A percentile compares a stretch with the other conserved stretches of the same genome.
Evolutionary conservation across 2,797 vertebrate species (phyloP).

Genomic region (Xerus rutilus): DNA sequence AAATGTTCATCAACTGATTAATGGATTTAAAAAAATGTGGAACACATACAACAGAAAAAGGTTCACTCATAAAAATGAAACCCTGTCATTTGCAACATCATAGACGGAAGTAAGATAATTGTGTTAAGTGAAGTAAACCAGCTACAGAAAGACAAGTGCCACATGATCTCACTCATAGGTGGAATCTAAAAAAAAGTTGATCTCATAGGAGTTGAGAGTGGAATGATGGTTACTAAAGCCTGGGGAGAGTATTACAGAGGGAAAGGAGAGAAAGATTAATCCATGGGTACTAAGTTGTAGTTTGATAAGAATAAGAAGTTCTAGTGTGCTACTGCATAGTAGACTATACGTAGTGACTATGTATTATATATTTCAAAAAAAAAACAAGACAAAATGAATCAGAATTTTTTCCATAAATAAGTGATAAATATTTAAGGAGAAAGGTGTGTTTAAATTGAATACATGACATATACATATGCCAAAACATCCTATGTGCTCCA

Average conservation of each 20-base stretch:
- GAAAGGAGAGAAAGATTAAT: too few relatives aligned
- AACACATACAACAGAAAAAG: neutral
- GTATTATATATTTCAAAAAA: neutral
- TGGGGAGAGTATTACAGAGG: too few relatives aligned
- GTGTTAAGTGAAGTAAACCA: too few relatives aligned
- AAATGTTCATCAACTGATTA: neutral
- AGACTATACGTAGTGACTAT: neutral
- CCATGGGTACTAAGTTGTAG: too few relatives aligned
- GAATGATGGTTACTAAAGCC: neutral
- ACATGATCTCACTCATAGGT: neutral
- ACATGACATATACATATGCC: neutral
- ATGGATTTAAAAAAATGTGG: neutral
- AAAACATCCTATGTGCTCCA: neutral
- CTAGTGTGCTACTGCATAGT: too few relatives aligned
- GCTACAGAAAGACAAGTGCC: too few relatives aligned
- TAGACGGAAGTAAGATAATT: too few relatives aligned
- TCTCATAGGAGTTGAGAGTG: neutral
- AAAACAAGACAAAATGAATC: too few relatives aligned
- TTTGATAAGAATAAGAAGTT: too few relatives aligned
- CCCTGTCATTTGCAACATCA: neutral
- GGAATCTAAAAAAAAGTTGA: neutral
- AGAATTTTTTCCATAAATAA: neutral
- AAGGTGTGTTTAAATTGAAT: neutral
- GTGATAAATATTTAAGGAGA: neutral
- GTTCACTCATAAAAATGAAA: neutral